Conservation (phyloP, 2,797 vertebrate species). For the Tapirus indicus region DNA sequence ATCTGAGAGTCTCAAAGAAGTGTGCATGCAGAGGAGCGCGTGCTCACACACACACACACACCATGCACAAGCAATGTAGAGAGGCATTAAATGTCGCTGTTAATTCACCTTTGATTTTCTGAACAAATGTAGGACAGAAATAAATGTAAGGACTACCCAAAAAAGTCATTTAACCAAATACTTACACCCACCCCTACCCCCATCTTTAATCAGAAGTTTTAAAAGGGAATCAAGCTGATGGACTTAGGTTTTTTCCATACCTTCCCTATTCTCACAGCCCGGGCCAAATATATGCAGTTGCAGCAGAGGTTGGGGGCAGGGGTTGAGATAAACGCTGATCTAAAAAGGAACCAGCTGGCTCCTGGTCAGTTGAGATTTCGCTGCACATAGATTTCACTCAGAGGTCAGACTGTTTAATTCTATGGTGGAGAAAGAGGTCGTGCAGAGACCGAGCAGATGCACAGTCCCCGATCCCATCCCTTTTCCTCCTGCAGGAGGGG, state of each 20-base stretch:
- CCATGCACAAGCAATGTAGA: background rate
- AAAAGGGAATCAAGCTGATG: background rate
- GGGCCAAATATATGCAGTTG: background rate
- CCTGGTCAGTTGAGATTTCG: background rate
- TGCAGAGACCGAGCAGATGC: background rate
- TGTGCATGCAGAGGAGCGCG: fast-evolving
- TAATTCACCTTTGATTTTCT: background rate
- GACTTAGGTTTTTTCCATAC: background rate
- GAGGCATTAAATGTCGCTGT: background rate
- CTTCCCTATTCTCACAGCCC: background rate
- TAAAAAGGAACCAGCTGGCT: background rate
- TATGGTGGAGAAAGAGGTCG: background rate
- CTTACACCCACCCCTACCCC: too few relatives aligned
- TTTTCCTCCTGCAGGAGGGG: constrained; percentile 80
- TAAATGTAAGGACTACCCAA: background rate
- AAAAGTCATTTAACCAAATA: background rate
- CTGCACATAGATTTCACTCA: background rate
- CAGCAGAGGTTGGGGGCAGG: background rate
- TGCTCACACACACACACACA: background rate
- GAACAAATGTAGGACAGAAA: background rate
- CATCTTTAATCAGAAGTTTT: constrained; percentile 23
- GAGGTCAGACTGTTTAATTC: background rate
- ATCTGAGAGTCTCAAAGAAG: background rate
- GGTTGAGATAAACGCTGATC: background rate
- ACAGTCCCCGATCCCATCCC: background rate